Conservation (phyloP, 2,113 vertebrate genomes). For the Isurus oxyrinchus region DNA sequence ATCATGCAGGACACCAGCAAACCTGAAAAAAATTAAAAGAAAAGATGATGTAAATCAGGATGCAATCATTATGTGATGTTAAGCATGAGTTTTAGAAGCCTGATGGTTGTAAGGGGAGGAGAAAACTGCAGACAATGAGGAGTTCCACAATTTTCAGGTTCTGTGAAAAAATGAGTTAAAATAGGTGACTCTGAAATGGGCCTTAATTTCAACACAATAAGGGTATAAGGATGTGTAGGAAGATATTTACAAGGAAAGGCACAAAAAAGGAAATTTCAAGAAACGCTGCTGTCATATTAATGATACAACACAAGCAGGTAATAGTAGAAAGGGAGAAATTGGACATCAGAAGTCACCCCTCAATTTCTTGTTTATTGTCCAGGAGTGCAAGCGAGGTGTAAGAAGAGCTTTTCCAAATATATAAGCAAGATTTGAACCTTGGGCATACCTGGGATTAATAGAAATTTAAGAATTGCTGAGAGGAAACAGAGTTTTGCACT, state of each 20-base stretch:
- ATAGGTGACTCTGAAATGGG: background rate
- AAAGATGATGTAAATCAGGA: too few relatives aligned
- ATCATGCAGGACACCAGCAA: too few relatives aligned
- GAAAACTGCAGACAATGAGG: background rate
- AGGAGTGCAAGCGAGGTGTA: background rate
- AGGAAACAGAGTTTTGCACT: background rate
- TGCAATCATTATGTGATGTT: background rate
- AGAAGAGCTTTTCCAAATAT: background rate
- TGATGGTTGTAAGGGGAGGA: background rate
- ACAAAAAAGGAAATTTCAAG: background rate
- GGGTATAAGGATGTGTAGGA: background rate
- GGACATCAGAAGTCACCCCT: too few relatives aligned
- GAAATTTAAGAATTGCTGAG: background rate
- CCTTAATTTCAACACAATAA: background rate
- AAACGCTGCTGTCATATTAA: background rate
- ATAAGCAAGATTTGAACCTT: background rate
- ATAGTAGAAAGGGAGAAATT: background rate
- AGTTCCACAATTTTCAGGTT: background rate
- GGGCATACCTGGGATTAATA: background rate
- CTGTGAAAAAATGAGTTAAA: background rate
- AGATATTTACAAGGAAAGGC: background rate
- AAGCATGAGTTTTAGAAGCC: too few relatives aligned
- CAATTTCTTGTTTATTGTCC: background rate
- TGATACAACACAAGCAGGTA: background rate
- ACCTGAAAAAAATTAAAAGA: too few relatives aligned